A percentile compares a stretch with the other conserved stretches of the same genome.
These are phyloP conservation scores for Asteroscopus sphinx DNA, from an alignment of 2,888 invertebrate species.

Conservation along the genomic window DNA sequence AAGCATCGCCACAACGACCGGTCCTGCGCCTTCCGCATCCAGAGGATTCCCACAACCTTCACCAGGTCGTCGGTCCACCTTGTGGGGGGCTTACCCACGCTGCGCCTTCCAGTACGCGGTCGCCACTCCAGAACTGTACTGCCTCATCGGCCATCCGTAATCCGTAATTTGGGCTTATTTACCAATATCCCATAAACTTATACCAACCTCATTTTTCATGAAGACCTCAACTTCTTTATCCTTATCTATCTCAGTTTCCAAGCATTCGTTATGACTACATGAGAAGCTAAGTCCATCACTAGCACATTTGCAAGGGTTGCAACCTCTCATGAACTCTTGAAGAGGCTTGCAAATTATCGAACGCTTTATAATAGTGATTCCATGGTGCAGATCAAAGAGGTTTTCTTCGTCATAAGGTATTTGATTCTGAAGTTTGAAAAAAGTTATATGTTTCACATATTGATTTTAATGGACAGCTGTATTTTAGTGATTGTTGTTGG, in stretches of 20 bases:
- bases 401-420: conserved; percentile 27
- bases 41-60: too few relatives aligned
- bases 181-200: background rate
- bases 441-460: background rate
- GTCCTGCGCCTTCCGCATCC: too few relatives aligned
- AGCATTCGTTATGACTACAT: conserved; percentile 87
- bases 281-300: conserved; percentile 83
- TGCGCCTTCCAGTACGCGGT: too few relatives aligned
- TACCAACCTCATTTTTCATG: conserved; percentile 76
- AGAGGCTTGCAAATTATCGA: conserved; percentile 82
- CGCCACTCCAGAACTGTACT: too few relatives aligned
- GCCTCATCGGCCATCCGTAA: too few relatives aligned
- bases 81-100: too few relatives aligned
- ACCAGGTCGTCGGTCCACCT: too few relatives aligned
- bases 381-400: conserved; percentile 35
- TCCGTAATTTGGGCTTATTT: too few relatives aligned
- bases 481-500: too few relatives aligned
- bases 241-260: conserved; percentile 69
- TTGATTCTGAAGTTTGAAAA: conserved; percentile 22
- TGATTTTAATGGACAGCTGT: too few relatives aligned
- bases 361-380: conserved; percentile 60
- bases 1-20: too few relatives aligned
- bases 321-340: conserved; percentile 84
- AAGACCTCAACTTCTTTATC: conserved; percentile 84
- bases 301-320: conserved; percentile 89